phyloP scores from a whole-genome alignment of 2,888 invertebrate species.

The Megastigmus dorsalis region DNA sequence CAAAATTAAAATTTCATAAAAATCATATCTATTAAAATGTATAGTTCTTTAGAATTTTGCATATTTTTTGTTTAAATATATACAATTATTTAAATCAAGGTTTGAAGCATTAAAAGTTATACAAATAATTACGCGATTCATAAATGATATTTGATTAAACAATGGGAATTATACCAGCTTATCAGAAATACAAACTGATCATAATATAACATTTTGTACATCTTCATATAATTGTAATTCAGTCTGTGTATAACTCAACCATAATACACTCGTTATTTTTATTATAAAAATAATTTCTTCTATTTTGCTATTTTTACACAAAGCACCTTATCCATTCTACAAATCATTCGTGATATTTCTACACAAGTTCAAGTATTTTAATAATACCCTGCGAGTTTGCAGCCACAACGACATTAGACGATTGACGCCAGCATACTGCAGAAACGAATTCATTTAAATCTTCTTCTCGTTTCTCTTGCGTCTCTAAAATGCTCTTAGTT shows the following conservation, averaged over 20 bases:
- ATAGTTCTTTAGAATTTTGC: background rate
- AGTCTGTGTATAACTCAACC: conserved; percentile 31
- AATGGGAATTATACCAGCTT: background rate
- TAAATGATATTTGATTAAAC: background rate
- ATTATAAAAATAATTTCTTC: conserved; percentile 47
- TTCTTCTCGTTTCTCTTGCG: conserved; percentile 85
- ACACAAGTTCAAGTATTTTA: conserved; percentile 87
- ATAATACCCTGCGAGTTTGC: conserved; percentile 96
- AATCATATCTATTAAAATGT: background rate
- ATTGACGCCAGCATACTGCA: conserved; percentile 94
- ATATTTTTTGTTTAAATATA: background rate
- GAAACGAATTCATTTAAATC: conserved; percentile 95
- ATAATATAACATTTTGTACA: conserved; percentile 25
- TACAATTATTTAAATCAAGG: no score
- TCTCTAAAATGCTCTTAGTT: conserved; percentile 83
- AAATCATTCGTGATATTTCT: conserved; percentile 22
- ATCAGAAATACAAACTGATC: background rate
- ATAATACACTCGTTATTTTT: conserved; percentile 24
- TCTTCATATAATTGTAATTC: conserved; percentile 27
- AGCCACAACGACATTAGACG: conserved; percentile 89
- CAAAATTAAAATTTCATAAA: background rate
- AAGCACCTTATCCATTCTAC: conserved; percentile 2
- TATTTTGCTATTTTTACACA: conserved; percentile 36
- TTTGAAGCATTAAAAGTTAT: no score
- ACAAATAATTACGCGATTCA: background rate